Conservation (phyloP, 2,888 invertebrate species). For the Malachius bipustulatus region DNA sequence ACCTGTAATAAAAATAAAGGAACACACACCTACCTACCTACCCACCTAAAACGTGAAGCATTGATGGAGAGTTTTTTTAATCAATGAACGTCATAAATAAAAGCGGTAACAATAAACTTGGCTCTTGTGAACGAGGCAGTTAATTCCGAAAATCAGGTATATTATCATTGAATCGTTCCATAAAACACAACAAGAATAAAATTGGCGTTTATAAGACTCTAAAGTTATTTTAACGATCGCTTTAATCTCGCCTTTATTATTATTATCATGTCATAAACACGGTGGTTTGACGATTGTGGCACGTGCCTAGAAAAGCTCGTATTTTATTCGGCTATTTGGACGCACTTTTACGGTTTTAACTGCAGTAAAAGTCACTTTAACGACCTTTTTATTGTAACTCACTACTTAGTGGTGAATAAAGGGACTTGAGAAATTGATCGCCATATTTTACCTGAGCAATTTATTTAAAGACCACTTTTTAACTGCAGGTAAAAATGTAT, state of each 20-base stretch:
- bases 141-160: constrained; percentile 25
- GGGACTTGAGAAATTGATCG: too few species aligned
- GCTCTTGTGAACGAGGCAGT: constrained; percentile 19
- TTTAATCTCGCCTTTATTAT: constrained; percentile 38
- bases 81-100: constrained; percentile 13
- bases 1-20: constrained; percentile 11
- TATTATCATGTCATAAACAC: constrained; percentile 35
- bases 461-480: too few species aligned
- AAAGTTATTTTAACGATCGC: constrained; percentile 37
- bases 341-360: constrained; percentile 39
- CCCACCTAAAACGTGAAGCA: too few species aligned
- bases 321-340: constrained; percentile 35
- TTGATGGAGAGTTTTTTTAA: too few species aligned
- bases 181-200: constrained; percentile 36
- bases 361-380: constrained; percentile 39
- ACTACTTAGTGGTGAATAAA: constrained; percentile 32
- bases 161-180: constrained; percentile 32
- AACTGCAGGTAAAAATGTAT: too few species aligned
- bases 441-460: not conserved
- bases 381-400: constrained; percentile 38
- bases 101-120: constrained; percentile 10
- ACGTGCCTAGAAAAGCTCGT: constrained; percentile 35
- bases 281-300: constrained; percentile 31
- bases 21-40: too few species aligned
- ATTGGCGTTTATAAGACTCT: constrained; percentile 36